A percentile compares a stretch with the other conserved stretches of the same genome.
Evolutionary conservation across 2,888 invertebrate species (phyloP).

Genomic region (Cetonia aurata): DNA sequence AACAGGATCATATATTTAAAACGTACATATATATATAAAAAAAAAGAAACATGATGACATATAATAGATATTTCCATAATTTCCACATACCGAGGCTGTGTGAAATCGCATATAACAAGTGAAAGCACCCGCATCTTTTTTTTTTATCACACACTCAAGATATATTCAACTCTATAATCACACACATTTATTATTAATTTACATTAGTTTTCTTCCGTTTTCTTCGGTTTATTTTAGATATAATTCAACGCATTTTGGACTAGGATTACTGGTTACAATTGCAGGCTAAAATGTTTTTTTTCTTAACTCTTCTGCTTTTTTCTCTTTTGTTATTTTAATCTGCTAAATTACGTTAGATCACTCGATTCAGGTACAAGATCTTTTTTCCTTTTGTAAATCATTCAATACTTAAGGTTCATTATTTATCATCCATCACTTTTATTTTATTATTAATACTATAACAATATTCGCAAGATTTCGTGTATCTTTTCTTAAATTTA

Average conservation of each 20-base stretch:
- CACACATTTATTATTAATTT: constrained; percentile 41
- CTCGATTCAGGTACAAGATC: constrained; percentile 54
- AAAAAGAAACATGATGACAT: constrained; percentile 17
- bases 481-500: constrained; percentile 25
- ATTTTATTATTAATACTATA: constrained; percentile 30
- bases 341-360: constrained; percentile 49
- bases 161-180: constrained; percentile 51
- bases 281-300: constrained; percentile 51
- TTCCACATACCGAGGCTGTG: constrained; percentile 9
- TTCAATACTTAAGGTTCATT: constrained; percentile 23
- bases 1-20: constrained; percentile 22
- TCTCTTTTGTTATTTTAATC: constrained; percentile 22
- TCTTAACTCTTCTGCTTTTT: constrained; percentile 38
- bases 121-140: constrained; percentile 31
- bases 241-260: constrained; percentile 53
- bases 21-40: constrained; percentile 7
- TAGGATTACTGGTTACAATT: constrained; percentile 55
- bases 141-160: constrained; percentile 53
- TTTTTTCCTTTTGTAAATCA: constrained; percentile 21
- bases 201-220: constrained; percentile 37
- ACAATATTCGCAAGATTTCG: constrained; percentile 29
- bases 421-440: constrained; percentile 26
- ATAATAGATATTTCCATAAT: constrained; percentile 30
- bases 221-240: constrained; percentile 37
- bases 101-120: constrained; percentile 14